Base-by-base conservation (phyloP, 64 coral and sea anemone species). In the Montipora sp. region DNA sequence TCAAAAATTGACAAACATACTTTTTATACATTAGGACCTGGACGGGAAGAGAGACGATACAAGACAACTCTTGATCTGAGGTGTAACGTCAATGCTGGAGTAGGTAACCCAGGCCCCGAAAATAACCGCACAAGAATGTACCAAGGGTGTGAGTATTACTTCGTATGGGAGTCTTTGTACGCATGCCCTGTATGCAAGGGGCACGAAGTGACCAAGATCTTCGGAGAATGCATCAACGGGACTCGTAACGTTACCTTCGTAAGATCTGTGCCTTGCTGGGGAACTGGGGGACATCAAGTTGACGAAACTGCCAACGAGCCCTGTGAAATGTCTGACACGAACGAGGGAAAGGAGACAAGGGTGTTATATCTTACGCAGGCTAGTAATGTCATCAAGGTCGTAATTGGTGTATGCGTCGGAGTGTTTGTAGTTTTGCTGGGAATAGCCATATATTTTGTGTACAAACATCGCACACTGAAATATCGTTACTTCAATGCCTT, bases 141-240 rank as follows among this genome's bases (percentile, higher is more conserved):
- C 2, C 44, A n/a, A 1, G 4, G n/a, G 0, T 98, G 95, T 59
- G 78, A 80, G 14, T 92, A 92, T 75, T 77, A 75, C 47, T 77
- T 98, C 10, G 79, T 92, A 20, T 98, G 95, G 95, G 88, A 77
- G 43, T 98, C 95, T 14, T 80, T 94, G 77, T 98, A 98, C 86
- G 95, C 95, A 78, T 98, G 95, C 48, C 95, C 95, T n/a, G 92
- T 92, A 67, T 98, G 95, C 59, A 83, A 80, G 5, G 75, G 89
- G 44, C n/a, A 84, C 45, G 90, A 94, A 48, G 81, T 84, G 18
- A 73, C 59, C 14, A 60, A 67, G 46, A 75, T 98, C 49, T 80
- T 48, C 4, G 83, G 87, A 16, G 79, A 88, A 75, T 94, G 95
- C 84, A 48, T 89, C 47, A 88, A 94, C 59, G 95, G 95, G 3